Evolutionary conservation across 2,888 invertebrate genomes (phyloP).

Genomic region (Athalia circularis): DNA sequence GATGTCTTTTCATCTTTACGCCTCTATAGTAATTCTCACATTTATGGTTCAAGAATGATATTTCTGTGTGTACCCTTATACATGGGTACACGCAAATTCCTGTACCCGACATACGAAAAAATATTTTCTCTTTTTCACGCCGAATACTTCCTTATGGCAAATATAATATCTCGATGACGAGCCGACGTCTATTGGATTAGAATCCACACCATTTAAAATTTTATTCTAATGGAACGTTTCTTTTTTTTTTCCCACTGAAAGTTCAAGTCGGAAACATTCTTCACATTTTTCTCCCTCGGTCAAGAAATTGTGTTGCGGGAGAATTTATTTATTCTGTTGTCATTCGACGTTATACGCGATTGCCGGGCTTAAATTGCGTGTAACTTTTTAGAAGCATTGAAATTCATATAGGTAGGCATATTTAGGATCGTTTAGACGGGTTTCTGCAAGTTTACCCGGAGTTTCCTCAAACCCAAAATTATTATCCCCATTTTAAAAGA

Average conservation of each 20-base stretch:
- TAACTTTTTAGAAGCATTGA: neutral
- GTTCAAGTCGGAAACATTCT: too few species aligned
- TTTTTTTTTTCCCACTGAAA: too few species aligned
- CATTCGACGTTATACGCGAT: neutral
- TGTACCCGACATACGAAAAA: constrained; percentile 3
- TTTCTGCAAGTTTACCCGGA: neutral
- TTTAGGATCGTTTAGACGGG: neutral
- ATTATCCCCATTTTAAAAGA: constrained; percentile 9
- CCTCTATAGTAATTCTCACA: constrained; percentile 35
- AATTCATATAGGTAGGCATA: neutral
- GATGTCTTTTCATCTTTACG: constrained; percentile 33
- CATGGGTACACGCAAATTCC: constrained; percentile 25
- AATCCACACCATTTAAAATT: too few species aligned
- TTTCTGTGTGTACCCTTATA: neutral
- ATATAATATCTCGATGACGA: neutral
- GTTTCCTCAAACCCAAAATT: constrained; percentile 3
- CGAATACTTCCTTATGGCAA: constrained; percentile 33
- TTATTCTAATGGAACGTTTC: too few species aligned
- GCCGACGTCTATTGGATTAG: too few species aligned
- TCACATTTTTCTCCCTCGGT: too few species aligned
- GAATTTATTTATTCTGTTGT: too few species aligned
- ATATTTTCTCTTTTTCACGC: constrained; percentile 2
- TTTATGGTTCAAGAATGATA: constrained; percentile 26
- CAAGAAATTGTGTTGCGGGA: too few species aligned
- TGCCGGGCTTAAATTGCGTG: neutral